Base-by-base conservation (phyloP, 2,113 vertebrate genomes). In the Lepus americanus region DNA sequence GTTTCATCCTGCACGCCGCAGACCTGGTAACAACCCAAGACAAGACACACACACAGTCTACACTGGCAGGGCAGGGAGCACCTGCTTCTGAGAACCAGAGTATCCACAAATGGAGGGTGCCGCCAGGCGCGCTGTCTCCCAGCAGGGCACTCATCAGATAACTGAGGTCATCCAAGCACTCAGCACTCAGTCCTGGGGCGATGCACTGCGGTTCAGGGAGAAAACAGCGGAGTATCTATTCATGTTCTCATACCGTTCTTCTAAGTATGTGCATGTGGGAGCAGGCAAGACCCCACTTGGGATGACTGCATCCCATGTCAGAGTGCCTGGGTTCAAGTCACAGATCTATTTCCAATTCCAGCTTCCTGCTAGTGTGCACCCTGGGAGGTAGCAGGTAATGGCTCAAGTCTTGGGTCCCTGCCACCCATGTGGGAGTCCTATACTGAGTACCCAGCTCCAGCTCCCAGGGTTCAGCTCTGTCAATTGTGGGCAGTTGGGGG, bases 21-120 rank as follows among this genome's bases (percentile, higher is more conserved):
- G 31, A 44, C n/a, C 23, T 36, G 23, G 16, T 72, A 92, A 79
- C 78, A 88, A 63, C 89, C 10, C 25, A 70, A 53, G 55, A 33
- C 23, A 89, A 89, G 72, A 86, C 25, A 3, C 53, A 67, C 8
- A 20, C 85, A 14, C 67, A 3, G 44, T 44, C 44, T 7, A 44
- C 44, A 44, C 36, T 82, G 29, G 59, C 17, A 84, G n/a, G 61
- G 13, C 29, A 70, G 25, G 33, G 44, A 29, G 16, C 74, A 4
- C 39, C 79, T 77, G 49, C 53, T 73, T 70, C 84, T 89, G 53
- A 64, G 88, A 90, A 67, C 63, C 51, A 90, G 49, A 90, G 72
- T 22, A 20, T 51, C 86, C 79, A 59, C 84, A 81, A 81, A 36
- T 61, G 78, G 73, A 74, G 20, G 78, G 19, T 4, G 14, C 69